phyloP scores from a whole-genome alignment of 2,113 vertebrate species.

The Trogon surrucura region DNA sequence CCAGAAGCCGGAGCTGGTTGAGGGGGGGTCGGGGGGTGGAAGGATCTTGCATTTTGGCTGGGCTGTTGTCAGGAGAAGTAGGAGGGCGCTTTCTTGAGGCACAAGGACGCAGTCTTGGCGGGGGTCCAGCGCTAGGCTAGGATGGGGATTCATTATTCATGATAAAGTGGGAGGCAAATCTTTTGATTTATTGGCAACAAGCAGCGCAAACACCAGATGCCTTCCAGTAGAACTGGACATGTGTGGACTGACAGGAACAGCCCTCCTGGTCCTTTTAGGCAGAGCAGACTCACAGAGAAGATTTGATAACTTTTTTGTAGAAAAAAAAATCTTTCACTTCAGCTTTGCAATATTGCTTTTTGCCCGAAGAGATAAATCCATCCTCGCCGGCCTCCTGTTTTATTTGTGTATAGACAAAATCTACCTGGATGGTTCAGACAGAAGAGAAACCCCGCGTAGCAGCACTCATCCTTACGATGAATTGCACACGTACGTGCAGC shows the following conservation, averaged over 20 bases:
- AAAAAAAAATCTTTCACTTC: not conserved
- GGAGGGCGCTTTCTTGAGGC: constrained; percentile 1
- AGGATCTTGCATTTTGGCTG: not conserved
- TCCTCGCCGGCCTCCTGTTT: not conserved
- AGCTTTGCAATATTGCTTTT: not conserved
- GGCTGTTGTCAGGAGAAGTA: not conserved
- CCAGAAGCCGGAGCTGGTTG: not conserved
- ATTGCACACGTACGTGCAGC: not conserved
- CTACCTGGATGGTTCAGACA: not conserved
- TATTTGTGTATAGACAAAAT: not conserved
- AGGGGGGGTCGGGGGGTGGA: not conserved
- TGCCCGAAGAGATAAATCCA: not conserved
- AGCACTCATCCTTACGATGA: not conserved
- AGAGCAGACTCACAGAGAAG: not conserved
- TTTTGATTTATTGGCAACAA: constrained; percentile 40
- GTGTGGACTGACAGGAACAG: not conserved
- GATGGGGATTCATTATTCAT: constrained; percentile 10
- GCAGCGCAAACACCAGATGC: constrained; percentile 36
- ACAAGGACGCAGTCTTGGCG: not conserved
- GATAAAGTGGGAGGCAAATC: constrained; percentile 20
- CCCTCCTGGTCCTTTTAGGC: not conserved
- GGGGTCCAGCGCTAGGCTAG: not conserved
- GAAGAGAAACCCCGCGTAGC: not conserved
- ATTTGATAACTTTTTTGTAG: not conserved
- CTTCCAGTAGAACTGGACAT: not conserved